Percentiles rank a stretch among this genome's conserved stretches.
Evolutionary conservation across 2,797 vertebrate genomes (phyloP).

Genomic region (Coendou prehensilis): DNA sequence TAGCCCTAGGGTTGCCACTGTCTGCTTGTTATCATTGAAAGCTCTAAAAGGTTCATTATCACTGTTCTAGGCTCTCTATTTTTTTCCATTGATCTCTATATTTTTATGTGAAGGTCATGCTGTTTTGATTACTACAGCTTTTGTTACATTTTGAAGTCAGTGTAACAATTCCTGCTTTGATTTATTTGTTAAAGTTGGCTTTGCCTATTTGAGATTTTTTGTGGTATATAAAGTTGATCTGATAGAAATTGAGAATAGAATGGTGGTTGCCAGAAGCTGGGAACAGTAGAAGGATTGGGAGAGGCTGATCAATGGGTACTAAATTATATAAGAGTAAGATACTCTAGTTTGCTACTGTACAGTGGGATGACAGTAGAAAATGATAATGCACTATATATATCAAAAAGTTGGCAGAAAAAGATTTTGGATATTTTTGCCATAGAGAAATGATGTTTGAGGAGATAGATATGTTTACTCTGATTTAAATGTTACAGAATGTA

Average conservation of each 20-base stretch:
- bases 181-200: background rate
- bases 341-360: background rate
- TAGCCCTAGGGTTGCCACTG: background rate
- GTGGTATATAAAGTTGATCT: background rate
- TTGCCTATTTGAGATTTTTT: background rate
- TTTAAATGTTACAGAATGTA: background rate
- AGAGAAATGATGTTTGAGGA: background rate
- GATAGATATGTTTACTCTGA: background rate
- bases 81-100: background rate
- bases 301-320: background rate
- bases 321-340: background rate
- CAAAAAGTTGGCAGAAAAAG: background rate
- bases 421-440: background rate
- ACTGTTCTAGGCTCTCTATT: background rate
- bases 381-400: background rate
- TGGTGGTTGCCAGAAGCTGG: background rate
- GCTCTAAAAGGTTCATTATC: background rate
- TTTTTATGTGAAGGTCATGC: background rate
- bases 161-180: background rate
- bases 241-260: background rate
- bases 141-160: background rate
- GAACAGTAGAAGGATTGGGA: background rate
- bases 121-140: background rate
- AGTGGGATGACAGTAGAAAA: background rate
- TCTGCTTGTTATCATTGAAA: background rate